Conservation (phyloP, 2,113 vertebrate species). For the Callithrix jacchus region DNA sequence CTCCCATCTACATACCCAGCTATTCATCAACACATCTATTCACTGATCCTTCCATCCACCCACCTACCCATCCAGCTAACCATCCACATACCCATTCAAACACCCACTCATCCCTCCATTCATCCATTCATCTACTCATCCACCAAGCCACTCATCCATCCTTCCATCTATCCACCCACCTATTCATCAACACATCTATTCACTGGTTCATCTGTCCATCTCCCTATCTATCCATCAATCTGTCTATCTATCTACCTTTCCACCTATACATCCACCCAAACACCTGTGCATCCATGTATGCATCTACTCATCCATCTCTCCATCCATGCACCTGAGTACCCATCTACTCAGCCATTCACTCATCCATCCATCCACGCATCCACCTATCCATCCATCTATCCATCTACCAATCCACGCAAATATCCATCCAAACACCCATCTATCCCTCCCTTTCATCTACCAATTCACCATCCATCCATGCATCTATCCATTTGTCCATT, state of each 20-base stretch:
- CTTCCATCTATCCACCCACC: neutral
- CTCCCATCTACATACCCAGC: fast-evolving
- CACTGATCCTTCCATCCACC: neutral
- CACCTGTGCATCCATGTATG: fast-evolving
- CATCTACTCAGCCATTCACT: neutral
- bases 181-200: too few relatives aligned
- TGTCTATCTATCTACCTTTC: neutral
- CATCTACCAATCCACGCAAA: neutral
- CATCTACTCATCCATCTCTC: neutral
- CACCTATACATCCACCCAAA: neutral
- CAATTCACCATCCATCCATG: neutral
- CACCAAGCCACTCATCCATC: neutral
- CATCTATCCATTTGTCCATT: neutral
- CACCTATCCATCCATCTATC: neutral
- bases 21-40: neutral
- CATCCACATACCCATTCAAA: too few relatives aligned
- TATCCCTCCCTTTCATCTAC: neutral
- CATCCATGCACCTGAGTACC: neutral
- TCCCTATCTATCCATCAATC: too few relatives aligned
- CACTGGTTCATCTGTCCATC: too few relatives aligned
- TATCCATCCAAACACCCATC: neutral
- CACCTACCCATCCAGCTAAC: neutral
- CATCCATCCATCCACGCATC: neutral
- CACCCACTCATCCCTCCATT: neutral
- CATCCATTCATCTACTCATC: neutral